Evolutionary conservation across 2,797 vertebrate genomes (phyloP), one percentile per base, ranked within the genome.

Genomic region (Chiroxiphia lanceolata): DNA sequence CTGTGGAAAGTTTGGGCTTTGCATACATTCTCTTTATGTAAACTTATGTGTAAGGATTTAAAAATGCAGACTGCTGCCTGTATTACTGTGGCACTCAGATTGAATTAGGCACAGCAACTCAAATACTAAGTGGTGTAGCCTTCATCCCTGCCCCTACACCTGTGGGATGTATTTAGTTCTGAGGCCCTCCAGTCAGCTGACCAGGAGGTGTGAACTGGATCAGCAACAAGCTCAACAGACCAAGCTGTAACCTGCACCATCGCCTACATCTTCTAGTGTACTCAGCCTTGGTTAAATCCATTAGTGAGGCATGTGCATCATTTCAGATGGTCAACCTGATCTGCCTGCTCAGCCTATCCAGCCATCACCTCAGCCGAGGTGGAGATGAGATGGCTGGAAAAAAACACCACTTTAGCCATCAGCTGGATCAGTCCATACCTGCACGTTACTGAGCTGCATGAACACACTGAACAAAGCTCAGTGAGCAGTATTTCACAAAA

Each of bases 221-320:
- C 82, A 83, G 45, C 4, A 33, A 23, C 29, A 31, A 60, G 47
- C 42, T 25, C 60, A 59, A 6, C 0, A 4, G 31, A 33, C 65
- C 14, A 47, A 44, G 27, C 15, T 89, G 31, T 45, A 74, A 48
- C 33, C 33, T 61, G 29, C 33, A 6, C 19, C 48, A 13, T 33
- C 40, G 56, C 11, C 27, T 38, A 34, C 26, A 40, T 40, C 15
- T 60, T 77, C 91, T 13, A 15, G 25, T 31, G 22, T 31, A 10
- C 11, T 54, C 0, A 0, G 5, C 10, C 69, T n/a, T 44, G 45
- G 27, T 64, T 74, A 57, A 71, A 85, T 57, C 45, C 42, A 10
- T 15, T n/a, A 38, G 22, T 14, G 61, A 57, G 16, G 16, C 10
- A 16, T 5, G 4, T 33, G 20, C 1, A 0, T 0, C 3, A 9